These are phyloP conservation scores for Amblyteles armatorius DNA, from an alignment of 2,888 invertebrate genomes.

Conservation along the genomic window DNA sequence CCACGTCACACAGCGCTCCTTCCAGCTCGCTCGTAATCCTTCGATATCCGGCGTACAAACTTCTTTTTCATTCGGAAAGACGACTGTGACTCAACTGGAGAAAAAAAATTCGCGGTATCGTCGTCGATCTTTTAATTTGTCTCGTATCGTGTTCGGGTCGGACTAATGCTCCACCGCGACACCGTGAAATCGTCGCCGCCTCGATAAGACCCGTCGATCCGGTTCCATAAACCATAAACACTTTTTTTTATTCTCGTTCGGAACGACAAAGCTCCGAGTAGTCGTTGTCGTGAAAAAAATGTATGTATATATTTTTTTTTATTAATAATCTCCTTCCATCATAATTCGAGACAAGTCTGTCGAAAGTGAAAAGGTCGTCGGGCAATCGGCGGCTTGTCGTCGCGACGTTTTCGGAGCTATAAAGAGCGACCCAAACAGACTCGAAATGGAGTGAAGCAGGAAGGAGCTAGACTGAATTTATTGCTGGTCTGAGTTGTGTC, in stretches of 20 bases:
- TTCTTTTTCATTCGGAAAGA: background rate
- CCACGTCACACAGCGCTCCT: background rate
- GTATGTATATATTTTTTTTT: background rate
- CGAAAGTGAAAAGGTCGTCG: conserved; percentile 37
- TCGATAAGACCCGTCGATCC: conserved; percentile 64
- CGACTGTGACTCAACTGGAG: background rate
- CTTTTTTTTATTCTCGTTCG: conserved; percentile 48
- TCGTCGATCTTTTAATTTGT: conserved; percentile 51
- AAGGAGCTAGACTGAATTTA: conserved; percentile 49
- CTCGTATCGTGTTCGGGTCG: conserved; percentile 60
- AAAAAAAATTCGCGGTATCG: conserved; percentile 52
- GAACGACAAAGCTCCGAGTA: conserved; percentile 41
- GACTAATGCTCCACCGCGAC: conserved; percentile 57
- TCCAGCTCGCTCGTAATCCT: background rate
- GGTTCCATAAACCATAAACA: conserved; percentile 53
- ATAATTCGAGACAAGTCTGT: conserved; percentile 28
- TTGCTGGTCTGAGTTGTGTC: conserved; percentile 49
- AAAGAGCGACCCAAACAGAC: background rate
- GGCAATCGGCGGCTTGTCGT: background rate
- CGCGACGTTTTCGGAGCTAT: conserved; percentile 8
- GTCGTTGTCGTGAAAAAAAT: background rate
- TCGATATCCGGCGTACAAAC: background rate
- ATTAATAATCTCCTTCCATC: conserved; percentile 24
- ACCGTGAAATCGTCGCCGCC: conserved; percentile 39
- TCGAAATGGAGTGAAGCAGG: background rate